A percentile compares a stretch with the other conserved stretches of the same genome.
These are phyloP conservation scores for Trachelus troglodyta DNA, from an alignment of 2,888 invertebrate species.

Conservation along the genomic window DNA sequence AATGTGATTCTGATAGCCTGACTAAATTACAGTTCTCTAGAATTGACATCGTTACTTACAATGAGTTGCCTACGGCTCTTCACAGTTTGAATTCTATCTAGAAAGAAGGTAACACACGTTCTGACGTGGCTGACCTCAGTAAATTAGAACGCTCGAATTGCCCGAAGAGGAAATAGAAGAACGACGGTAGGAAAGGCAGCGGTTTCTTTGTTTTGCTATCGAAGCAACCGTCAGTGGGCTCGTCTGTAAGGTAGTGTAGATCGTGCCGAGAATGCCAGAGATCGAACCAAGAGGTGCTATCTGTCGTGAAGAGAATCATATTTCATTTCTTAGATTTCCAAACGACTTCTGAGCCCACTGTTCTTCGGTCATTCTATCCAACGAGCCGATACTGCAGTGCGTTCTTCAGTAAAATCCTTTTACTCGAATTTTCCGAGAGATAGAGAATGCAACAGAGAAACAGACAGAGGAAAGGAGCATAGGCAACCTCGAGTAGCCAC, in stretches of 20 bases:
- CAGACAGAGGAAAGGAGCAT: neutral
- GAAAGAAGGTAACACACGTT: slow-evolving; percentile 8
- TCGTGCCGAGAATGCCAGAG: slow-evolving; percentile 26
- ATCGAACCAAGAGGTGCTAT: slow-evolving; percentile 10
- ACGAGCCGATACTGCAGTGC: neutral
- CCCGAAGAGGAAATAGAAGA: neutral
- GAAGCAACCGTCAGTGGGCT: slow-evolving; percentile 18
- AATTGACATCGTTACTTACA: neutral
- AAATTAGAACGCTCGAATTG: slow-evolving; percentile 16
- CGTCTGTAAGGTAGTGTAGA: slow-evolving; percentile 23
- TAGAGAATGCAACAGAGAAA: slow-evolving; percentile 11
- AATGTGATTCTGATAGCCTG: neutral
- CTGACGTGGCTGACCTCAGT: slow-evolving; percentile 9
- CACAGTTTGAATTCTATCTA: neutral
- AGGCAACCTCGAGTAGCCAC: no score
- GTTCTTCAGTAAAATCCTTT: neutral
- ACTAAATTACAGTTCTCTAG: neutral
- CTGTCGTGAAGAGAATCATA: slow-evolving; percentile 10
- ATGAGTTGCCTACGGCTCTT: neutral
- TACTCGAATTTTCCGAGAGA: neutral
- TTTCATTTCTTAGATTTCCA: slow-evolving; percentile 5
- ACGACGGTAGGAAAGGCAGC: neutral
- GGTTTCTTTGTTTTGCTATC: slow-evolving; percentile 27
- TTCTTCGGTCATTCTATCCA: no score
- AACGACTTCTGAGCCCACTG: neutral